A percentile compares a stretch with the other conserved stretches of the same genome.
Conservation (phyloP, 1,140 invertebrate genomes). For the Anastatus disparis region DNA sequence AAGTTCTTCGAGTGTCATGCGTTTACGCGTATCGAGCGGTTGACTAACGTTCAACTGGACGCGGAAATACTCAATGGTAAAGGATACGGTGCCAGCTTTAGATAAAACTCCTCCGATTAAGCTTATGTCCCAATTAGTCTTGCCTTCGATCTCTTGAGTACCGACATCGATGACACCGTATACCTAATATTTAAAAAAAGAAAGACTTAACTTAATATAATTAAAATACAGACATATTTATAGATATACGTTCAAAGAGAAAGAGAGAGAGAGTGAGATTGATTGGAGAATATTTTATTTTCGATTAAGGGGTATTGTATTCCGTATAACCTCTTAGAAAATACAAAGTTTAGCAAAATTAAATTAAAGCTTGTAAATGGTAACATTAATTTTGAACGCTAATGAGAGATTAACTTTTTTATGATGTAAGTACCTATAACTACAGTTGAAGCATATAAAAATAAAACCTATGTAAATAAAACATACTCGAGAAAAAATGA, state of each 20-base stretch:
- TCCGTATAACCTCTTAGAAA: too few species aligned
- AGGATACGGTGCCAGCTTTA: conserved; percentile 76
- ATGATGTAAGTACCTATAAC: too few species aligned
- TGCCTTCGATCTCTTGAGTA: conserved; percentile 80
- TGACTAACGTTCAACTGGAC: conserved; percentile 77
- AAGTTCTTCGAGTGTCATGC: conserved; percentile 76
- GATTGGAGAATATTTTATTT: too few species aligned
- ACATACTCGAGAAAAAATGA: too few species aligned
- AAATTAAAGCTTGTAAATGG: too few species aligned
- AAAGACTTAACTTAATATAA: background rate
- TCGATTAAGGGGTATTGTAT: too few species aligned
- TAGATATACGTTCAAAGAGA: background rate
- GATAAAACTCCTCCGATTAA: conserved; percentile 74
- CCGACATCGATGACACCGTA: conserved; percentile 77
- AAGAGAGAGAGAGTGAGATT: background rate
- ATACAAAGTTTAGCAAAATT: too few species aligned
- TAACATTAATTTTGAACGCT: too few species aligned
- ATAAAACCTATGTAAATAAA: too few species aligned
- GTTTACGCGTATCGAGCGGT: conserved; percentile 79
- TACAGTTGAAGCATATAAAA: too few species aligned
- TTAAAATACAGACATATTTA: background rate
- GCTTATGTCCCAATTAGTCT: conserved; percentile 80
- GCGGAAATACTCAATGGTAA: conserved; percentile 80
- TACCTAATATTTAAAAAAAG: conserved; percentile 48
- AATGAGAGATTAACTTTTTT: too few species aligned